Conservation (phyloP, 2,888 invertebrate genomes). For the Meteorus cinctellus region DNA sequence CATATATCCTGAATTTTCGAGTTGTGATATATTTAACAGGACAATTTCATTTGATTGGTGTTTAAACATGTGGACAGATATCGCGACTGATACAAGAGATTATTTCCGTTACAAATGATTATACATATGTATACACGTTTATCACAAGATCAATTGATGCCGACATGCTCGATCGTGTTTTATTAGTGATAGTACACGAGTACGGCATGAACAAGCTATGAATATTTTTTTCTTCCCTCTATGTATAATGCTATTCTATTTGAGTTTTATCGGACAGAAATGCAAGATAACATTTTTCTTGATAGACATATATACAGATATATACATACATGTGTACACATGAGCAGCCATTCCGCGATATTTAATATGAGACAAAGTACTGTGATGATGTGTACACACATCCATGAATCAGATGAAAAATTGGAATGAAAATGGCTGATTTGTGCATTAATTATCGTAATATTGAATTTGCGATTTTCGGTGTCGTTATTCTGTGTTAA, state of each 20-base stretch:
- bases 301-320: conserved; percentile 46
- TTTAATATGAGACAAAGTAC: background rate
- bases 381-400: background rate
- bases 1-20: background rate
- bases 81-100: conserved; percentile 45
- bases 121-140: conserved; percentile 39
- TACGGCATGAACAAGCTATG: conserved; percentile 61
- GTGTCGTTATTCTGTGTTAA: too few relatives aligned
- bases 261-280: conserved; percentile 58
- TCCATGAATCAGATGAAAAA: background rate
- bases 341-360: background rate
- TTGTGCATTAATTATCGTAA: too few relatives aligned
- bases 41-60: conserved; percentile 23
- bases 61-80: conserved; percentile 30
- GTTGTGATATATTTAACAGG: background rate
- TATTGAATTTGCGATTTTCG: too few relatives aligned
- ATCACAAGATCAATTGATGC: conserved; percentile 62
- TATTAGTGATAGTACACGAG: conserved; percentile 64
- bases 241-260: conserved; percentile 52
- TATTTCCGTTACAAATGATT: conserved; percentile 51
- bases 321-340: background rate
- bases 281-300: conserved; percentile 55
- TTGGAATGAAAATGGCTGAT: background rate
- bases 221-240: conserved; percentile 44
- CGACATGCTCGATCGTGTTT: conserved; percentile 62